Conservation (phyloP, 2,888 invertebrate species). For the Xestia c-nigrum region DNA sequence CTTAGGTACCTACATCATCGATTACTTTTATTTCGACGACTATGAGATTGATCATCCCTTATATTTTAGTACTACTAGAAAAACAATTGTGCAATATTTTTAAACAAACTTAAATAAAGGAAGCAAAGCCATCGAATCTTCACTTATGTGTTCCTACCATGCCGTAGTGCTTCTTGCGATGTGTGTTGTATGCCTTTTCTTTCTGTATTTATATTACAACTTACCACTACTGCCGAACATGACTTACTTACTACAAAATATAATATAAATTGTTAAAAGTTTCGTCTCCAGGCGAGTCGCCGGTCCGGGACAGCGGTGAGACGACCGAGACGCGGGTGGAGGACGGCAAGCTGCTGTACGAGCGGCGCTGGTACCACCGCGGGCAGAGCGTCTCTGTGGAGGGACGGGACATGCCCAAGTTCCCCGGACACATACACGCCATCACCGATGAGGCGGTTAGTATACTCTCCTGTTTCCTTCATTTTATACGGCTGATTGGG, state of each 20-base stretch:
- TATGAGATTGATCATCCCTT: too few species aligned
- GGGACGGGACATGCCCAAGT: constrained; percentile 95
- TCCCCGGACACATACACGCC: constrained; percentile 97
- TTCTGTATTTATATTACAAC: background rate
- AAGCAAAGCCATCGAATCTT: background rate
- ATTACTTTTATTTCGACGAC: too few species aligned
- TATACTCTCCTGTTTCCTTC: background rate
- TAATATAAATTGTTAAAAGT: background rate
- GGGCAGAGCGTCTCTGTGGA: constrained; percentile 98
- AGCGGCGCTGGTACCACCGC: constrained; percentile 98
- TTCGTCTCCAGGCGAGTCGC: constrained; percentile 81
- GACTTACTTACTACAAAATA: too few species aligned
- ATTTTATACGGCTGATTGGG: background rate
- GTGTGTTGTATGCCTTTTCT: too few species aligned
- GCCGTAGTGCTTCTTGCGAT: too few species aligned
- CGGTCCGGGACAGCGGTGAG: constrained; percentile 80
- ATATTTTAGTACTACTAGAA: too few species aligned
- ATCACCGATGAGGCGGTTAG: constrained; percentile 97
- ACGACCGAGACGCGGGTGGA: constrained; percentile 96
- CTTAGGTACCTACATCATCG: too few species aligned
- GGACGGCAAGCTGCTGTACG: constrained; percentile 98
- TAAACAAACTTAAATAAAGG: background rate
- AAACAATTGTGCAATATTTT: too few species aligned
- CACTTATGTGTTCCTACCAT: background rate
- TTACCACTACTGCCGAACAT: background rate